Conservation (phyloP, 1,140 invertebrate species). For the Nasonia longicornis region DNA sequence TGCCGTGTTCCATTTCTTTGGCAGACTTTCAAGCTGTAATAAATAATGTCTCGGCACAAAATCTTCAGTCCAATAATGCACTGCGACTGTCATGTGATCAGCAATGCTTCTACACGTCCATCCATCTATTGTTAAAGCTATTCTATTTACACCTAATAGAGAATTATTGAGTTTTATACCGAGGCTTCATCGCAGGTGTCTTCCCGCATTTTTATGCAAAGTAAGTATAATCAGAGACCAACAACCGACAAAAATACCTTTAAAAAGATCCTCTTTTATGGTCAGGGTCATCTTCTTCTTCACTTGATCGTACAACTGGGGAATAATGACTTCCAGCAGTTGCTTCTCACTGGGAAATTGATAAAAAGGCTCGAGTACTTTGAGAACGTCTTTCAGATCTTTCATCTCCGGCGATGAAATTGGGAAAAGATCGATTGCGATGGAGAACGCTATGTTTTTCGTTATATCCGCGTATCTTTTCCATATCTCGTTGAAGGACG, state of each 20-base stretch:
- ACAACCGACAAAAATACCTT: slow-evolving; percentile 15
- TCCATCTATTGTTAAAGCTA: slow-evolving; percentile 47
- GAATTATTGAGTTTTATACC: background rate
- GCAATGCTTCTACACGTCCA: slow-evolving; percentile 41
- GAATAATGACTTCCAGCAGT: slow-evolving; percentile 37
- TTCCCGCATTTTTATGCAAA: too few species aligned
- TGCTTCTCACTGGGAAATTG: slow-evolving; percentile 45
- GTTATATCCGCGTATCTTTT: slow-evolving; percentile 39
- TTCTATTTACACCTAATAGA: slow-evolving; percentile 29
- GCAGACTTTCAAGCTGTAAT: slow-evolving; percentile 44
- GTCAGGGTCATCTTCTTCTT: slow-evolving; percentile 35
- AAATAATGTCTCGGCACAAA: slow-evolving; percentile 38
- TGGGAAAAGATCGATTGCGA: slow-evolving; percentile 36
- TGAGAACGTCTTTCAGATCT: slow-evolving; percentile 26
- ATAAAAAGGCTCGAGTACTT: slow-evolving; percentile 39
- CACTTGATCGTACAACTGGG: slow-evolving; percentile 43
- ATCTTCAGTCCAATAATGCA: slow-evolving; percentile 45
- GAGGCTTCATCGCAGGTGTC: background rate
- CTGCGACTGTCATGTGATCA: slow-evolving; percentile 43
- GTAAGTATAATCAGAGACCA: too few species aligned
- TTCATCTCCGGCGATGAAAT: slow-evolving; percentile 38
- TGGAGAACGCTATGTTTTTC: slow-evolving; percentile 39
- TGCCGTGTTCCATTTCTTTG: slow-evolving; percentile 43
- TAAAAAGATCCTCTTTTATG: slow-evolving; percentile 38
- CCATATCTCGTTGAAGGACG: slow-evolving; percentile 40